These are phyloP conservation scores for Cydia splendana DNA, from an alignment of 1,140 invertebrate species.

Conservation along the genomic window DNA sequence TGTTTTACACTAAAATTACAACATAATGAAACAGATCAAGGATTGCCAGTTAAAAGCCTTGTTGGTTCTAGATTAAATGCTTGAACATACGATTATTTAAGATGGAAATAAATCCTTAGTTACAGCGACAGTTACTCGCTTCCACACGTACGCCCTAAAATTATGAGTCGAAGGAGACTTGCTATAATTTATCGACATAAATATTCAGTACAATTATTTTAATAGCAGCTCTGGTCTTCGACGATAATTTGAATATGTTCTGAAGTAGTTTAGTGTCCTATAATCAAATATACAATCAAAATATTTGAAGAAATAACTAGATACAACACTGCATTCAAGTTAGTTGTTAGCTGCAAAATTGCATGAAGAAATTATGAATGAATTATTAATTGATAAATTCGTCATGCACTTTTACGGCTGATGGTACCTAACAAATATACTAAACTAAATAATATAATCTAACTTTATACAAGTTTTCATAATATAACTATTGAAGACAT, in stretches of 20 bases:
- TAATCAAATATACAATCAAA: too few relatives aligned
- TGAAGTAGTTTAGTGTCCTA: background rate
- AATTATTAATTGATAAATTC: too few relatives aligned
- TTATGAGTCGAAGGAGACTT: slow-evolving; percentile 18
- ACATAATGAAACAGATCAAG: background rate
- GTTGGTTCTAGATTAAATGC: background rate
- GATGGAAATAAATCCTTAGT: background rate
- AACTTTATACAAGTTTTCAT: too few relatives aligned
- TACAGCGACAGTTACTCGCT: background rate
- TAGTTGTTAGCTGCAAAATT: too few relatives aligned
- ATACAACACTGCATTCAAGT: too few relatives aligned
- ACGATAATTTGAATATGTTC: slow-evolving; percentile 25
- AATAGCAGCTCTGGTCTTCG: slow-evolving; percentile 14
- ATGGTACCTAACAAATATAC: too few relatives aligned
- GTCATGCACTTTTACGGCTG: too few relatives aligned
- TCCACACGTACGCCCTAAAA: background rate
- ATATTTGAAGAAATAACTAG: background rate
- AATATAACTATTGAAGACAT: too few relatives aligned
- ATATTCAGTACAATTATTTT: slow-evolving; percentile 32
- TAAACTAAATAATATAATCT: too few relatives aligned
- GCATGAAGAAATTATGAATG: too few relatives aligned
- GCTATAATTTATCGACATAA: slow-evolving; percentile 21
- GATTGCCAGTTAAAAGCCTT: background rate
- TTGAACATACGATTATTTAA: background rate
- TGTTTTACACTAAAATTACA: background rate